phyloP scores from a whole-genome alignment of 2,113 vertebrate genomes.

The Tragelaphus imberbis region DNA sequence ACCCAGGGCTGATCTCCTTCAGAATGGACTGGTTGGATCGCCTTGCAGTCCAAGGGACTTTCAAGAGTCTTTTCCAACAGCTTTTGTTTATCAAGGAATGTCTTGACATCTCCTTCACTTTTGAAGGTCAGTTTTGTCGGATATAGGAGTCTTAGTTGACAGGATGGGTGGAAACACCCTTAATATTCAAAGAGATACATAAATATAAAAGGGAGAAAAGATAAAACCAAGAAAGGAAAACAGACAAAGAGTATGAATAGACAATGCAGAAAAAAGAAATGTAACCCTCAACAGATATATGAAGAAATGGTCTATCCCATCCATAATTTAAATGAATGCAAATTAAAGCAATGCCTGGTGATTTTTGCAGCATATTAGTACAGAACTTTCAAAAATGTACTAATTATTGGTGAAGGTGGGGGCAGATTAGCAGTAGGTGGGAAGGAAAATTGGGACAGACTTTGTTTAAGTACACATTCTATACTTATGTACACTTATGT shows the following conservation, averaged over 20 bases:
- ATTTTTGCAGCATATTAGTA: neutral
- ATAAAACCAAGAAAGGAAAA: neutral
- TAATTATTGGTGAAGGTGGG: neutral
- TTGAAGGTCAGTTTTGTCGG: neutral
- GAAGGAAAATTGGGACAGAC: neutral
- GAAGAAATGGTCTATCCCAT: neutral
- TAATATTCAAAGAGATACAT: neutral
- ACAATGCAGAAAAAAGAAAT: neutral
- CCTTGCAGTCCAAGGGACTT: too few species aligned
- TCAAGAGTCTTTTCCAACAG: neutral
- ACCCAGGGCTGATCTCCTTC: too few species aligned
- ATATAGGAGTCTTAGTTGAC: neutral
- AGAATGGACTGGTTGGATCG: too few species aligned
- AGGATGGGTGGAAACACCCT: neutral
- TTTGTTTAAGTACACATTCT: too few species aligned
- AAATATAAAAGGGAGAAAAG: neutral
- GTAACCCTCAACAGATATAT: neutral
- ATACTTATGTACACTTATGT: too few species aligned
- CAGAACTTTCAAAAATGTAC: neutral
- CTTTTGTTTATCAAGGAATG: neutral
- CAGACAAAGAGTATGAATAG: neutral
- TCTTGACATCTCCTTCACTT: neutral
- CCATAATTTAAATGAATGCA: constrained; percentile 5
- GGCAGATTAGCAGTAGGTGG: neutral
- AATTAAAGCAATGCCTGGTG: neutral